phyloP scores from a whole-genome alignment of 2,888 invertebrate species.

The Megaustenia siamemsis region DNA sequence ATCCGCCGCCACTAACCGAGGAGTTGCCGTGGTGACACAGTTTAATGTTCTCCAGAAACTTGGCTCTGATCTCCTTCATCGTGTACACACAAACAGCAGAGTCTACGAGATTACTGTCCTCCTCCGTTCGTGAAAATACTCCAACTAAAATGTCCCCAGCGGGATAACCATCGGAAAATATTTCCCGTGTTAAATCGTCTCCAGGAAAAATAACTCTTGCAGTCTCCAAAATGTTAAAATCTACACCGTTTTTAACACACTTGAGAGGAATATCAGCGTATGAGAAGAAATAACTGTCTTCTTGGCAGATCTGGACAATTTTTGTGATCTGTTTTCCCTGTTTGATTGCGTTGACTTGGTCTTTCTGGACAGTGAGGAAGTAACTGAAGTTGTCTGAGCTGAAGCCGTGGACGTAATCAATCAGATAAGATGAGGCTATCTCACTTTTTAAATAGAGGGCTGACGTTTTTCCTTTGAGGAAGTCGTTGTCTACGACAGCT shows the following conservation, averaged over 20 bases:
- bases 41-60: conserved; percentile 68
- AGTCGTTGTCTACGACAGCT: conserved; percentile 60
- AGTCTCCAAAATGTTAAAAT: conserved; percentile 94
- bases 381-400: conserved; percentile 72
- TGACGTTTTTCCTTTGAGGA: conserved; percentile 43
- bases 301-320: conserved; percentile 95
- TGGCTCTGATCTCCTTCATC: conserved; percentile 69
- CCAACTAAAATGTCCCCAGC: conserved; percentile 67
- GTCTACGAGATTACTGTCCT: conserved; percentile 53
- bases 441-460: conserved; percentile 62
- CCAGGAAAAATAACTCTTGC: conserved; percentile 96
- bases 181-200: conserved; percentile 90
- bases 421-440: conserved; percentile 64
- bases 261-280: conserved; percentile 98
- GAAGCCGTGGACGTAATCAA: conserved; percentile 75
- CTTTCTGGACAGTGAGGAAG: conserved; percentile 91
- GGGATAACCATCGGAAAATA: conserved; percentile 60
- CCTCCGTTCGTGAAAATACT: conserved; percentile 88
- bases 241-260: conserved; percentile 84
- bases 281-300: conserved; percentile 96
- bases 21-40: conserved; percentile 67
- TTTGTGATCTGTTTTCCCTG: conserved; percentile 86
- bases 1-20: conserved; percentile 67
- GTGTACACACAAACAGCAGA: conserved; percentile 74
- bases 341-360: conserved; percentile 74